These are phyloP conservation scores for Canis aureus DNA, from an alignment of 2,113 vertebrate genomes.

Conservation along the genomic window DNA sequence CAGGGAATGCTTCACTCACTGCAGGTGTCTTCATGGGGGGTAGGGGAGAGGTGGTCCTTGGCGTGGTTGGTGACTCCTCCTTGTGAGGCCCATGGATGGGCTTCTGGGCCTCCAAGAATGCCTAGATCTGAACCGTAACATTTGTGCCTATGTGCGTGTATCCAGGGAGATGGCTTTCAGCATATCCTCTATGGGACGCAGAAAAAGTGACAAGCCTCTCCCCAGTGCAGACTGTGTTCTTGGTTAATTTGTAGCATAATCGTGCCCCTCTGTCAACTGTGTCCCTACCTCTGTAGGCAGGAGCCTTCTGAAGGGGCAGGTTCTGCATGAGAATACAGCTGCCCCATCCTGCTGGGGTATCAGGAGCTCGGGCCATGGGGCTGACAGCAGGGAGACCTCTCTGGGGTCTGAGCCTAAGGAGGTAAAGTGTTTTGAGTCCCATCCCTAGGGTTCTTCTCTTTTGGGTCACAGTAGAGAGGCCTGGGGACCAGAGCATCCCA, in stretches of 20 bases:
- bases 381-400: neutral
- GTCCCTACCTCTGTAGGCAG: neutral
- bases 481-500: neutral
- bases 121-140: neutral
- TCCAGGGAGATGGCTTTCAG: neutral
- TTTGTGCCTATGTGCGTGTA: accelerated
- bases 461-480: neutral
- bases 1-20: neutral
- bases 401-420: neutral
- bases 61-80: neutral
- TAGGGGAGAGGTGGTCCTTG: neutral
- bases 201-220: neutral
- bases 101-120: neutral
- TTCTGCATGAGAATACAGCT: neutral
- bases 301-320: neutral
- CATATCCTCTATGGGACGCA: neutral
- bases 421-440: neutral
- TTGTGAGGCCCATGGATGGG: neutral
- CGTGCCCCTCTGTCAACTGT: neutral
- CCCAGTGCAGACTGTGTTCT: neutral
- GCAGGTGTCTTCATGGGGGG: neutral
- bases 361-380: neutral
- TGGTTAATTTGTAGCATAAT: neutral
- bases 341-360: neutral
- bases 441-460: neutral